These are phyloP conservation scores for Tyrannus savana DNA, from an alignment of 2,113 vertebrate genomes.

Conservation along the genomic window DNA sequence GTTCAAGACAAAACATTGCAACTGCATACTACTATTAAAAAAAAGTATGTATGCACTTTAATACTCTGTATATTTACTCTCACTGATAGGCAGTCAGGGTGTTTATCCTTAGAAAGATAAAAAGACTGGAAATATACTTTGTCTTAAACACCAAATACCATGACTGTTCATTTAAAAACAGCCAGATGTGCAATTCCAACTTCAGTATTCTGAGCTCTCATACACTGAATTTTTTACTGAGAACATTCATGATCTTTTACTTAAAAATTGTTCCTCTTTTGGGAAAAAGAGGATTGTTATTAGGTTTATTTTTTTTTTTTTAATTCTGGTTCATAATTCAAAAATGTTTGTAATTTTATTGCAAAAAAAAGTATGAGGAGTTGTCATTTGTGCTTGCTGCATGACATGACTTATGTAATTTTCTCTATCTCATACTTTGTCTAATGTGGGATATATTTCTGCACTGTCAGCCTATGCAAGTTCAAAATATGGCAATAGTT, in stretches of 20 bases:
- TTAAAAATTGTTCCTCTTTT: neutral
- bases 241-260: neutral
- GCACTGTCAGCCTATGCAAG: neutral
- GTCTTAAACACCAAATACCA: neutral
- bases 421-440: neutral
- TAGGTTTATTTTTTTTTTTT: neutral
- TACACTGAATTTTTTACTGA: neutral
- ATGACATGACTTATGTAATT: neutral
- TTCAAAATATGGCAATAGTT: neutral
- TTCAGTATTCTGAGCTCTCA: neutral
- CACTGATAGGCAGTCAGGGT: neutral
- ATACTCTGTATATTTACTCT: neutral
- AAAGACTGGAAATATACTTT: neutral
- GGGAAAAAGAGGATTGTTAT: neutral
- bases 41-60: neutral
- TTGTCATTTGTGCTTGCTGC: neutral
- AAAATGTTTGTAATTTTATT: neutral
- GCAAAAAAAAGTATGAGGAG: neutral
- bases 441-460: neutral
- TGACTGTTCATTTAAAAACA: neutral
- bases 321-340: neutral
- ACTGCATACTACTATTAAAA: neutral
- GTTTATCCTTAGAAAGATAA: neutral
- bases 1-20: conserved; percentile 10
- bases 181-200: neutral